Evolutionary conservation across 1,140 invertebrate genomes (phyloP), one percentile per base, ranked within the genome.

Genomic region (Drosophila mayri): DNA sequence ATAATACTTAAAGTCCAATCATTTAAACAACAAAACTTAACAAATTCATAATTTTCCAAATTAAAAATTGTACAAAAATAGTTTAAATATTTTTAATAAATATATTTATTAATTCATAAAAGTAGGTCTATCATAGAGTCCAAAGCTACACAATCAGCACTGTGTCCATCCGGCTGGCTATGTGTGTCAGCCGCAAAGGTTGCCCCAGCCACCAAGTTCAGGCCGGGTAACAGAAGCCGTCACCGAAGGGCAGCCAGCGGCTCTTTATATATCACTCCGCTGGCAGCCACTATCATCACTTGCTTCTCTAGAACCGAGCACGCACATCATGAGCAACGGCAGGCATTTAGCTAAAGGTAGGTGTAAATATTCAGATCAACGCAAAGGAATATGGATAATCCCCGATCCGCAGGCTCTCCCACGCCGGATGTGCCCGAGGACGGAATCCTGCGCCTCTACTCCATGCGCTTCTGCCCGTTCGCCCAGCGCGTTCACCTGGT

Each of bases 381-480:
- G 4, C 8, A 32, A 38, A 7, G 35, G 16, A 16, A 7, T 43
- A 44, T 9, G 38, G 50, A 37, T 4, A 58, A 58, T 35, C 11
- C 30, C 2, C 0, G 25, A 22, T 16, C 10, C 3, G 14, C 43
- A 97, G 96, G 95, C 61, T 95, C 95, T 14, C 75, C 88, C 14
- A 94, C 94, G 30, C 96, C 96, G 6, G 94, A 95, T 22, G 72
- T 95, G 11, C 92, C 93, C 22, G 93, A 94, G 59, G 92, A 93
- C 72, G 97, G 95, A 7, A 96, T 96, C 88, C 82, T 98, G 43
- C 94, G 97, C 1, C 92, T 98, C 1, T 98, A 98, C 91, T 97
- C 95, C 55, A 99, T 97, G 97, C 94, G 97, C 71, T 98, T 96
- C 92, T 99, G 98, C 92, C 98, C 98, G 0, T 99, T 95, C 91